phyloP scores from a whole-genome alignment of 2,113 vertebrate species.

The Zosterops pallidus region DNA sequence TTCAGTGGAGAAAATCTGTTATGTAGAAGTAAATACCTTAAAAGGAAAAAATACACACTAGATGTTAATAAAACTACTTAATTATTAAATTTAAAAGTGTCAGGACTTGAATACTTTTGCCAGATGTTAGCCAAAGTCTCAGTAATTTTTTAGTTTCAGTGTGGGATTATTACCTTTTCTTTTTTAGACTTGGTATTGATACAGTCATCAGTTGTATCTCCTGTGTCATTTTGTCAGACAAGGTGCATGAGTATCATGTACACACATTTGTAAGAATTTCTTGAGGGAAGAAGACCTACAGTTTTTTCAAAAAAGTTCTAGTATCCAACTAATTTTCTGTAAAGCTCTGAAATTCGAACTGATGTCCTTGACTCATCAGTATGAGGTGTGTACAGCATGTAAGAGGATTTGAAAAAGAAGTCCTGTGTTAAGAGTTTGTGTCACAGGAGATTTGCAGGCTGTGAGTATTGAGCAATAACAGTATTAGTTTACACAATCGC shows the following conservation, averaged over 20 bases:
- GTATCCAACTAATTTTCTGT: background rate
- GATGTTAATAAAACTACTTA: background rate
- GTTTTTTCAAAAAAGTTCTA: background rate
- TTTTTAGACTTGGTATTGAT: background rate
- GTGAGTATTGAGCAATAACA: background rate
- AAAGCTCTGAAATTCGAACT: background rate
- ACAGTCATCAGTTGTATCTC: background rate
- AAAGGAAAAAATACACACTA: background rate
- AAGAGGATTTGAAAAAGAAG: conserved; percentile 40
- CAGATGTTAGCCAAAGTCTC: background rate
- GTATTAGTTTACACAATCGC: background rate
- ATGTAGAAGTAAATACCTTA: background rate
- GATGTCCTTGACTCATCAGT: background rate
- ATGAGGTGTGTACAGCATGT: background rate
- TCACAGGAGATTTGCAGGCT: background rate
- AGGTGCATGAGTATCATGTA: background rate
- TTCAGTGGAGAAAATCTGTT: background rate
- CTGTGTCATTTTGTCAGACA: background rate
- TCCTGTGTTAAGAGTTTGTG: background rate
- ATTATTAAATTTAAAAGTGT: background rate
- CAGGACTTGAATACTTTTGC: background rate
- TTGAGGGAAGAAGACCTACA: background rate
- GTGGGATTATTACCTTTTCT: background rate
- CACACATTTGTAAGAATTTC: background rate
- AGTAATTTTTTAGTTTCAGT: background rate